Conservation (phyloP, 2,888 invertebrate species). For the Drosophila bunnanda region DNA sequence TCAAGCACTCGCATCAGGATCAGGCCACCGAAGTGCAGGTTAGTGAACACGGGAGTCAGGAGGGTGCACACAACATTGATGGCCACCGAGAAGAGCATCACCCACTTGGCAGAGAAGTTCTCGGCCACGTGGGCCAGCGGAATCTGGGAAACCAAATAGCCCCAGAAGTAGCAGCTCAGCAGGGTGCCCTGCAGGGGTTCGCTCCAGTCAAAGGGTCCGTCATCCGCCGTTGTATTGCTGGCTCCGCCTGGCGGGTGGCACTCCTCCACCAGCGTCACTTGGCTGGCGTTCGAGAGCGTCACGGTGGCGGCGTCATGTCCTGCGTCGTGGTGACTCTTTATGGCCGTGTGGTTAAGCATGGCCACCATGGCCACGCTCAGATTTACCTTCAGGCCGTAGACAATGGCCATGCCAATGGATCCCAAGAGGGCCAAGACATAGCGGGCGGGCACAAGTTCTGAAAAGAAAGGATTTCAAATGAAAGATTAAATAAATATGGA, state of each 20-base stretch:
- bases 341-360: constrained; percentile 91
- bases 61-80: constrained; percentile 91
- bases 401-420: constrained; percentile 91
- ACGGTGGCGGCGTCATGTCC: not conserved
- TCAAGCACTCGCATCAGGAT: constrained; percentile 90
- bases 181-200: constrained; percentile 90
- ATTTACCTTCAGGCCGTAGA: constrained; percentile 93
- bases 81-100: constrained; percentile 92
- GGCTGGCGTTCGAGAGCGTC: not conserved
- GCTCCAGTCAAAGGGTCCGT: constrained; percentile 92
- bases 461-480: not conserved
- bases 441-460: constrained; percentile 87
- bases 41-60: constrained; percentile 90
- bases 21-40: constrained; percentile 88
- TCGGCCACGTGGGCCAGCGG: constrained; percentile 91
- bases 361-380: constrained; percentile 92
- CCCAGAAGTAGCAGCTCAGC: constrained; percentile 94
- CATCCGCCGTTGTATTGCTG: constrained; percentile 78
- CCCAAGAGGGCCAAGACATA: constrained; percentile 90
- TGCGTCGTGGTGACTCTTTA: constrained; percentile 28
- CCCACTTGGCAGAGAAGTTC: constrained; percentile 94
- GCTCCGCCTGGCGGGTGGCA: constrained; percentile 61
- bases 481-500: not conserved
- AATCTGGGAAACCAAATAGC: constrained; percentile 91
- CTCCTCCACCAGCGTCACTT: constrained; percentile 41